Percentiles rank a stretch among this genome's conserved stretches.
Evolutionary conservation across 2,888 invertebrate genomes (phyloP).

Genomic region (Drosophila paracracens): DNA sequence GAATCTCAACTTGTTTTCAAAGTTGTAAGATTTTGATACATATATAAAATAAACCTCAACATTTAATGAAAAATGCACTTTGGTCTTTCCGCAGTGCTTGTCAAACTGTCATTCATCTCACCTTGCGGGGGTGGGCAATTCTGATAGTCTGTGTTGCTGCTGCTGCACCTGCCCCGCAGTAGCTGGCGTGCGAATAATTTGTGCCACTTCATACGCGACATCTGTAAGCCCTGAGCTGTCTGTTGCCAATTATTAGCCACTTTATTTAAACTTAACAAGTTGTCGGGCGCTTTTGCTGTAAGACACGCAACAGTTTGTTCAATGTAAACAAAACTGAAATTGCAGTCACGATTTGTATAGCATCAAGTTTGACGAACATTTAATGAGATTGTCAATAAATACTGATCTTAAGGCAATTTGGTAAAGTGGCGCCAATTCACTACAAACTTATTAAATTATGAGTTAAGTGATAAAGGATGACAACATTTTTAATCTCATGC

Average conservation of each 20-base stretch:
- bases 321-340: constrained; percentile 17
- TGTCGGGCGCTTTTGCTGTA: constrained; percentile 23
- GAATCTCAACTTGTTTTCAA: background rate
- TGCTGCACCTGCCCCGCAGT: background rate
- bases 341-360: constrained; percentile 14
- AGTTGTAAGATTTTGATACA: background rate
- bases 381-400: constrained; percentile 14
- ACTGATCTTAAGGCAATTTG: constrained; percentile 2
- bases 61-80: background rate
- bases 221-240: background rate
- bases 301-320: constrained; percentile 53
- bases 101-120: constrained; percentile 36
- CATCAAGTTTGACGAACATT: background rate
- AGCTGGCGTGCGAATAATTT: constrained; percentile 36
- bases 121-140: constrained; percentile 30
- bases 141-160: constrained; percentile 5
- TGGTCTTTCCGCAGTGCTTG: background rate
- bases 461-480: no score
- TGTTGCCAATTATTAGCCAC: constrained; percentile 1
- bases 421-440: background rate
- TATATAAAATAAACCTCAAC: background rate
- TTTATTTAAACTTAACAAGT: constrained; percentile 33
- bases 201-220: constrained; percentile 17
- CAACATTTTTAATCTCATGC: background rate
- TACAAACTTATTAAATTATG: background rate